Evolutionary conservation across 2,113 vertebrate genomes (phyloP).

Genomic region (Pelodiscus sinensis): DNA sequence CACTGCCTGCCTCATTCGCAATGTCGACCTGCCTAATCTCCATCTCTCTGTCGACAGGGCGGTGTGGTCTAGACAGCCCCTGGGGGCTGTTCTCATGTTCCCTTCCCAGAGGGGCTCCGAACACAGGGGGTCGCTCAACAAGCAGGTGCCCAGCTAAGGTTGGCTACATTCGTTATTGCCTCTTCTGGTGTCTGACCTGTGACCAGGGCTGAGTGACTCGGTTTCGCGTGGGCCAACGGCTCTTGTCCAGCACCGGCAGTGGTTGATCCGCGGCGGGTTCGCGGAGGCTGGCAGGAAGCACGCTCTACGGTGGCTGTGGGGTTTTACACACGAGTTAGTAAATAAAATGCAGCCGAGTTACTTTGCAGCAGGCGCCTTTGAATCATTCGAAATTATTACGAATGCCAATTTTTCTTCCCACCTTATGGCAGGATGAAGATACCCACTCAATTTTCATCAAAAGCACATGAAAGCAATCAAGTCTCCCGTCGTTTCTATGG

Average conservation of each 20-base stretch:
- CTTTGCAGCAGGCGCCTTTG: slow-evolving; percentile 62
- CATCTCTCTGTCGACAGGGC: too few species aligned
- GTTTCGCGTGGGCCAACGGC: slow-evolving; percentile 4
- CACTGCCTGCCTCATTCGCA: too few species aligned
- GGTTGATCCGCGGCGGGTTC: background rate
- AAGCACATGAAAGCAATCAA: slow-evolving; percentile 73
- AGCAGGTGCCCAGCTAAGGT: background rate
- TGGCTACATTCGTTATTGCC: background rate
- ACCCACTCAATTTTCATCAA: slow-evolving; percentile 65
- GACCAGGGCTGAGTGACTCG: slow-evolving; percentile 18
- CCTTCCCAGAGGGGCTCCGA: too few species aligned
- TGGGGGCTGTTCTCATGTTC: too few species aligned
- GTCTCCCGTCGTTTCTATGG: slow-evolving; percentile 67
- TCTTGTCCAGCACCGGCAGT: background rate
- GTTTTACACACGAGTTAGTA: slow-evolving; percentile 27
- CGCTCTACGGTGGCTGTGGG: background rate
- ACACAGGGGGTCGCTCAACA: background rate
- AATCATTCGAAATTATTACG: slow-evolving; percentile 54
- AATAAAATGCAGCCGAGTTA: slow-evolving; percentile 59
- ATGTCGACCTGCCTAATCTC: too few species aligned
- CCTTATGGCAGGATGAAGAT: slow-evolving; percentile 44
- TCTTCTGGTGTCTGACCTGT: slow-evolving; percentile 25
- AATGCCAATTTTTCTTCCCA: slow-evolving; percentile 39
- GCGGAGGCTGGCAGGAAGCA: background rate
- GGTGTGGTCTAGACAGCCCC: too few species aligned